Conservation (phyloP, 1,140 invertebrate species). For the Listronotus oregonensis region DNA sequence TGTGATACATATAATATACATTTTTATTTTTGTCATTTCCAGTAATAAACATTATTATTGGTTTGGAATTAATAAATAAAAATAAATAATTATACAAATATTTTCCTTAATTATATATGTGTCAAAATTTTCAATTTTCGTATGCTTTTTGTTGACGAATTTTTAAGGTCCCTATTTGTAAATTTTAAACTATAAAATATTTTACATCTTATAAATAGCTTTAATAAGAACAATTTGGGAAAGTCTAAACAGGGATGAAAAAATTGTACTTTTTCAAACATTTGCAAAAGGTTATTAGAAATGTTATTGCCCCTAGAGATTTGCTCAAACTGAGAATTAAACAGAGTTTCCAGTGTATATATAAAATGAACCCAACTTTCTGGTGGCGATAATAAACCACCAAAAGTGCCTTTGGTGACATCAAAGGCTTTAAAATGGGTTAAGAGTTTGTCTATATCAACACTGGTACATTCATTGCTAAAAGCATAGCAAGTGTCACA, state of each 20-base stretch:
- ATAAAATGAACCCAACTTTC: slow-evolving; percentile 13
- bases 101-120: too few species aligned
- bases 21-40: too few species aligned
- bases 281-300: neutral
- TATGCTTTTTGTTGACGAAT: too few species aligned
- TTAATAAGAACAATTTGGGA: slow-evolving; percentile 11
- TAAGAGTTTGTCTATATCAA: slow-evolving; percentile 7
- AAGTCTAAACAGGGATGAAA: slow-evolving; percentile 15
- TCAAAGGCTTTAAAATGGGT: slow-evolving; percentile 1
- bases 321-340: neutral
- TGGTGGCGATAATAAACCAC: slow-evolving; percentile 3
- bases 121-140: too few species aligned
- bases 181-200: slow-evolving; percentile 24
- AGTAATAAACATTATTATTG: too few species aligned
- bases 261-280: slow-evolving; percentile 2
- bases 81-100: too few species aligned
- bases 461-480: neutral
- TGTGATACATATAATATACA: too few species aligned
- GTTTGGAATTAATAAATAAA: too few species aligned
- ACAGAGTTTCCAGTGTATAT: slow-evolving; percentile 15
- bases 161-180: slow-evolving; percentile 7
- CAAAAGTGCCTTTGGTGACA: neutral
- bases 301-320: neutral
- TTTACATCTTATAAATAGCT: slow-evolving; percentile 14
- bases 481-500: slow-evolving; percentile 9